Conservation (phyloP, 2,888 invertebrate genomes). For the Caenorhabditis becei region DNA sequence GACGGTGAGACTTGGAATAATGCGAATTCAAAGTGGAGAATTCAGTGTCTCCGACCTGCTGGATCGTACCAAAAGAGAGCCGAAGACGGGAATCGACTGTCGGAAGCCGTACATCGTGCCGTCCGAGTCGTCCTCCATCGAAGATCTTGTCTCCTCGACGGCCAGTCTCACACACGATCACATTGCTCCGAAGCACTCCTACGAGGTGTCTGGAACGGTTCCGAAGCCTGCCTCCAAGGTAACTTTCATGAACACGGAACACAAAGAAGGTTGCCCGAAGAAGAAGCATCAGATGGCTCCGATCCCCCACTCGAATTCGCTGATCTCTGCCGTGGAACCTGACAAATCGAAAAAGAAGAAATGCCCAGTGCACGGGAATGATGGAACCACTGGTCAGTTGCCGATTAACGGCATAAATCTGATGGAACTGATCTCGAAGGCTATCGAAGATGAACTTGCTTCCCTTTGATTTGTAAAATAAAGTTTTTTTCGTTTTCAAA, state of each 20-base stretch:
- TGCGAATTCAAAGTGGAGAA: no score
- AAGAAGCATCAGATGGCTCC: constrained; percentile 15
- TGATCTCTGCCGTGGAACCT: constrained; percentile 12
- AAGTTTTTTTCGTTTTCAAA: constrained; percentile 7
- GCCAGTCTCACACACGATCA: constrained; percentile 43
- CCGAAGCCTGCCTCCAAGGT: neutral
- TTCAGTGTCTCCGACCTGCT: constrained; percentile 54
- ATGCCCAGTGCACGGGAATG: constrained; percentile 42
- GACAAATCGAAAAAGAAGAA: neutral
- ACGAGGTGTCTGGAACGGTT: neutral
- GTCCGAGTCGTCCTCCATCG: constrained; percentile 32
- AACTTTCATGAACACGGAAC: constrained; percentile 3
- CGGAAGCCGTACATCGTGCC: constrained; percentile 42
- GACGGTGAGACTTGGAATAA: constrained; percentile 21
- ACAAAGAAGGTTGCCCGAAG: constrained; percentile 50
- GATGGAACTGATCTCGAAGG: constrained; percentile 52
- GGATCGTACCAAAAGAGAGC: constrained; percentile 56
- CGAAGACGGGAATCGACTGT: constrained; percentile 32
- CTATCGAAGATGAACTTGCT: constrained; percentile 40
- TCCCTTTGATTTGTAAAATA: constrained; percentile 20
- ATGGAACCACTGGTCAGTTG: neutral
- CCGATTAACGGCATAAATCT: constrained; percentile 50
- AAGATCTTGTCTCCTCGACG: constrained; percentile 41
- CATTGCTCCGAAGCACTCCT: constrained; percentile 24
- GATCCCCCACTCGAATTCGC: constrained; percentile 48